Conservation (phyloP, 30 jellyfish, hydroid and myxozoan species). For the Haliclystus octoradiatus region DNA sequence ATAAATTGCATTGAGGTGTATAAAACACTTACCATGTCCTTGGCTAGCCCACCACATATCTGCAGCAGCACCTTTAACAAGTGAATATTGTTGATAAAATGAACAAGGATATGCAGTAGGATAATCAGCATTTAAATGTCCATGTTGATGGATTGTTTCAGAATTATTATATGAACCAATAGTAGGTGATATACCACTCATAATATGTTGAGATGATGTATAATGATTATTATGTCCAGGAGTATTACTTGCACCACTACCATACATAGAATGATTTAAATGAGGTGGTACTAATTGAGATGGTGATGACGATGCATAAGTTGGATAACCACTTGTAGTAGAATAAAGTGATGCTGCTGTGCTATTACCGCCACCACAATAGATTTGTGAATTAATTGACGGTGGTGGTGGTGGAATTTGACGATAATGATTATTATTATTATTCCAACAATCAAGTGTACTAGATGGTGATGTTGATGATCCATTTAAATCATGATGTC, state of each 20-base stretch:
- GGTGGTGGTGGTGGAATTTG: not conserved
- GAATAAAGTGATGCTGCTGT: not conserved
- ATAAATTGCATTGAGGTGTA: too few species aligned
- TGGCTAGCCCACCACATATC: constrained; percentile 49
- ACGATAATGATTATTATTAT: not conserved
- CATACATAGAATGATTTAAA: not conserved
- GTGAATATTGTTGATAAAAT: constrained; percentile 42
- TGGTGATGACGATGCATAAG: not conserved
- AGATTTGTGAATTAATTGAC: not conserved
- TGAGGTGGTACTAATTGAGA: not conserved
- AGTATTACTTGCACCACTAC: not conserved
- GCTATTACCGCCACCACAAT: not conserved
- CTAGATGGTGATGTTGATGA: too few species aligned
- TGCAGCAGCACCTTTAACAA: constrained; percentile 37
- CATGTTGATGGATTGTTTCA: not conserved
- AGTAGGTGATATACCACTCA: not conserved
- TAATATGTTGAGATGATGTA: not conserved
- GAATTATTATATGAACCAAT: too few species aligned
- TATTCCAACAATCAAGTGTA: not conserved
- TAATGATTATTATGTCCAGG: not conserved
- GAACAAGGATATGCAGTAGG: constrained; percentile 35
- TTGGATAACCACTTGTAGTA: not conserved
- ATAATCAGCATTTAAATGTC: not conserved
- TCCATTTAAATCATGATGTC: not conserved
- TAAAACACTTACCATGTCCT: constrained; percentile 38